Evolutionary conservation across 2,113 vertebrate genomes (phyloP), one percentile per base, ranked within the genome.

Genomic region (Prietella phreatophila): DNA sequence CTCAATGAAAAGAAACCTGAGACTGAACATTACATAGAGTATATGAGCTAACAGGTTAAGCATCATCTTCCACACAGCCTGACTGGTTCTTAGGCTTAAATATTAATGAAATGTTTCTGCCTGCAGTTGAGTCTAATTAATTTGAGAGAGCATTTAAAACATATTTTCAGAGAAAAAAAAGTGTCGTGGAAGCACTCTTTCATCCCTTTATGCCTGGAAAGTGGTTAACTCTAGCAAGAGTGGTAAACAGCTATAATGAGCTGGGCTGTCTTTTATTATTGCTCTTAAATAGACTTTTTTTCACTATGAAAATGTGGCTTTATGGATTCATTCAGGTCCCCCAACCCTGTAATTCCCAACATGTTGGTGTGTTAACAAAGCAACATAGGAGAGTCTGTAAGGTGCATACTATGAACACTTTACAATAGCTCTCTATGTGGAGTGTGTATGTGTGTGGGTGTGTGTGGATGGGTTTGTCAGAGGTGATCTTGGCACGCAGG

Each of bases 401-500:
- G 67, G 53, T 61, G 80, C 8, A 87, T 19, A 15, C 56, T 55
- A 39, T 63, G 73, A 39, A 58, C 33, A 58, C 30, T 58, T 42
- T 30, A 79, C 50, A 39, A 56, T 19, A 69, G 50, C 13, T 69
- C 78, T 39, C 33, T 78, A 61, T 63, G 27, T 63, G 71, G 47
- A 22, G 25, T 53, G 56, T 78, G 15, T 81, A 39, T 65, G 2
- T 56, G 55, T 56, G 47, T 61, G 33, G 14, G 42, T 85, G 65
- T 71, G 8, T 78, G 55, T 50, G 30, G 78, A 60, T 87, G 15
- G 63, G 81, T 55, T 79, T 81, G 81, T 82, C 47, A 58, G 58
- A 86, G 42, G 47, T n/a, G 30, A 89, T 83, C 81, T 83, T 88
- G 71, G 65, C 87, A 82, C 33, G 63, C 67, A 56, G 82, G 75